phyloP scores from a whole-genome alignment of 2,797 vertebrate species.

The Anas bernieri region DNA sequence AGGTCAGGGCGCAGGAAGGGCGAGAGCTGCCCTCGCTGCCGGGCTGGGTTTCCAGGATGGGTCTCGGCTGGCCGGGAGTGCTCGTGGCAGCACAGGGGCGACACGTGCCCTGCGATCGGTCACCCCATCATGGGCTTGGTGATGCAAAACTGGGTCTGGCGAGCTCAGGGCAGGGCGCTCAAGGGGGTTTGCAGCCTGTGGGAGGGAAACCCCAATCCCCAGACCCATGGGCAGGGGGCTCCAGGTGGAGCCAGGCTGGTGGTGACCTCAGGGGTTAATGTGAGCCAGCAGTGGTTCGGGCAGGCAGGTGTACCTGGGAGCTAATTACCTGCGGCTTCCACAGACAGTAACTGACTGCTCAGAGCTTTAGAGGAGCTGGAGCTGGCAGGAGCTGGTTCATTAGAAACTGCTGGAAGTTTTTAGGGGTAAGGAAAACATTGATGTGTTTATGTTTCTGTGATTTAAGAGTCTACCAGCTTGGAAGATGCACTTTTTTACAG shows the following conservation, averaged over 20 bases:
- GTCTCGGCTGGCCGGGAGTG: neutral
- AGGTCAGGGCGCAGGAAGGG: neutral
- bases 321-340: neutral
- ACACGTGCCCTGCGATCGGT: fast-evolving
- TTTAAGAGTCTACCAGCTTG: fast-evolving
- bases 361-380: neutral
- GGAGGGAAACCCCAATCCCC: neutral
- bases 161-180: fast-evolving
- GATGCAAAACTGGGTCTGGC: neutral
- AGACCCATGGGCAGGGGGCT: neutral
- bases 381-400: neutral
- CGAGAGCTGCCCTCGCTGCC: fast-evolving
- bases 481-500: neutral
- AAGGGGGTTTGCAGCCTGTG: too few species aligned
- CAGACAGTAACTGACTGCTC: neutral
- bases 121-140: fast-evolving
- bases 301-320: neutral
- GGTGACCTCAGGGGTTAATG: neutral
- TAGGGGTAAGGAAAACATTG: neutral
- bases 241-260: neutral
- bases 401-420: neutral
- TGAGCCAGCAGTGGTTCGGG: neutral
- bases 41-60: neutral
- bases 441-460: neutral
- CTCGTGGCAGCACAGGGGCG: neutral